Conservation (phyloP, 2,797 vertebrate genomes). For the Apogon talboti region DNA sequence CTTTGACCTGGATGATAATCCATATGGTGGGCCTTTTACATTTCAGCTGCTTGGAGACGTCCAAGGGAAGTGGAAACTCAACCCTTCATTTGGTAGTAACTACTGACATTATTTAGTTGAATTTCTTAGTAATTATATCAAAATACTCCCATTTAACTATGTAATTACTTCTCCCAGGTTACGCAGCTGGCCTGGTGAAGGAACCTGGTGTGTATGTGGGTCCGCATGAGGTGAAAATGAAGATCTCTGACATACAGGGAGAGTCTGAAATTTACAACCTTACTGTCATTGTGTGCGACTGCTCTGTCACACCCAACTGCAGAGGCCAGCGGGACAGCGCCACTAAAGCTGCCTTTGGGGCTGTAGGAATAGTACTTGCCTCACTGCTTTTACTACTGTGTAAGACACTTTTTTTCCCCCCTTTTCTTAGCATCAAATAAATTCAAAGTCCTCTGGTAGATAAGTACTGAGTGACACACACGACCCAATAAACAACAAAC, state of each 20-base stretch:
- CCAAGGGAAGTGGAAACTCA: constrained; percentile 66
- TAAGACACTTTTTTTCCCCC: constrained; percentile 43
- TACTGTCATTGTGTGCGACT: constrained; percentile 70
- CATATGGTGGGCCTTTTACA: constrained; percentile 74
- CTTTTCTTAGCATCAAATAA: neutral
- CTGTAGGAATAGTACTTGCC: constrained; percentile 38
- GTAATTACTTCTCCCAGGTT: constrained; percentile 42
- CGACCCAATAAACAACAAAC: no score
- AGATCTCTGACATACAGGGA: constrained; percentile 76
- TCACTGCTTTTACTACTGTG: constrained; percentile 58
- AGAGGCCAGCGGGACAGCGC: neutral
- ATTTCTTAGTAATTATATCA: neutral
- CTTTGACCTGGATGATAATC: constrained; percentile 68
- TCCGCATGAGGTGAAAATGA: constrained; percentile 59
- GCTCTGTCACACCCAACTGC: constrained; percentile 58
- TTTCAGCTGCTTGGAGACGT: constrained; percentile 71
- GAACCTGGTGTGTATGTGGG: constrained; percentile 45
- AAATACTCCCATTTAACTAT: neutral
- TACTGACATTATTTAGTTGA: neutral
- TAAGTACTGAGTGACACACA: no score
- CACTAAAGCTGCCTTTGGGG: neutral
- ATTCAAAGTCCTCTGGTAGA: no score
- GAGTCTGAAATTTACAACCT: constrained; percentile 58
- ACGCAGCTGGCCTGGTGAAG: constrained; percentile 69
- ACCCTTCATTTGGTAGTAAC: constrained; percentile 67